phyloP scores from a whole-genome alignment of 2,888 invertebrate genomes.

The Drosophila rellima region DNA sequence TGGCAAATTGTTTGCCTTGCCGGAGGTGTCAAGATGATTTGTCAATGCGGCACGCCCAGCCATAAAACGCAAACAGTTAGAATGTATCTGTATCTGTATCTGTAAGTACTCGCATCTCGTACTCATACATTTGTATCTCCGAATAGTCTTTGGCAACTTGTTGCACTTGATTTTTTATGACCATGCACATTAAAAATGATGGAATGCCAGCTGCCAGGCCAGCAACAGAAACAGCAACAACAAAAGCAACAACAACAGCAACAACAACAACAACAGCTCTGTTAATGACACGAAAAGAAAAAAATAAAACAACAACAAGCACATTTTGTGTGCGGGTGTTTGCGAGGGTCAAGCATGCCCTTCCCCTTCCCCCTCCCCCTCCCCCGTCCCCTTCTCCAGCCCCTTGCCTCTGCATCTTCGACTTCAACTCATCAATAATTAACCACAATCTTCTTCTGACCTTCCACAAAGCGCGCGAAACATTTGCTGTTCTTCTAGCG shows the following conservation, averaged over 20 bases:
- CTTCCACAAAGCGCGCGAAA: conserved; percentile 44
- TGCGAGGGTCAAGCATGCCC: conserved; percentile 37
- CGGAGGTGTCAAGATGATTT: conserved; percentile 77
- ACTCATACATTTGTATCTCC: conserved; percentile 18
- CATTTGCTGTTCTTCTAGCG: conserved; percentile 37
- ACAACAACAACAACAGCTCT: conserved; percentile 23
- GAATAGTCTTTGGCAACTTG: conserved; percentile 60
- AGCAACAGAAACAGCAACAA: conserved; percentile 4
- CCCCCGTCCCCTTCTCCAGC: not conserved
- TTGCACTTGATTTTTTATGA: conserved; percentile 79
- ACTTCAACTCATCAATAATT: conserved; percentile 64
- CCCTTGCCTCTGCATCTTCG: conserved; percentile 3
- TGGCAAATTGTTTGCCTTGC: conserved; percentile 39
- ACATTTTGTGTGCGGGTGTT: conserved; percentile 47
- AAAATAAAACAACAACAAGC: conserved; percentile 16
- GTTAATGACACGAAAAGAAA: conserved; percentile 55
- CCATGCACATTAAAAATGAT: conserved; percentile 65
- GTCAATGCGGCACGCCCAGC: conserved; percentile 61
- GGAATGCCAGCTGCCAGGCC: conserved; percentile 68
- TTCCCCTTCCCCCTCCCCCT: not conserved
- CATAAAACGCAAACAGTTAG: conserved; percentile 69
- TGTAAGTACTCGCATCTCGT: conserved; percentile 11
- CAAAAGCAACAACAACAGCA: not conserved
- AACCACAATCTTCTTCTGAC: conserved; percentile 70
- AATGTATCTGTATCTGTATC: conserved; percentile 32